Base-by-base conservation (phyloP, 1,140 invertebrate genomes). In the Phenacoccus solenopsis region DNA sequence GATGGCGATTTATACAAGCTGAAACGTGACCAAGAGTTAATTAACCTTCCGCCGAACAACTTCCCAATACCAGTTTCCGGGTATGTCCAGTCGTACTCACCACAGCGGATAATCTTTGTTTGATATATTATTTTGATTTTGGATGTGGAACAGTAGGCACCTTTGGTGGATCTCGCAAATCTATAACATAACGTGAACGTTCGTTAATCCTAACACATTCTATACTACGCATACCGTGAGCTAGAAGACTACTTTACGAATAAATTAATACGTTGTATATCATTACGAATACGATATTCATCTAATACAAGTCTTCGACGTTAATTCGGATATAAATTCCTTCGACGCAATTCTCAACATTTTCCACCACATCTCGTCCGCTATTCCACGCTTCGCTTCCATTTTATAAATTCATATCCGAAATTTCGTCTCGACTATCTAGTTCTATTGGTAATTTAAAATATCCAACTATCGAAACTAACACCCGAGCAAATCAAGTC, bases 141-240 rank as follows among this genome's bases (percentile, higher is more conserved):
- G 22, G 21, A 25, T 10, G 21, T 27, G 59, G 25, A 24, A 64
- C 25, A 5, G 59, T 24, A 64, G 22, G 21, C 59, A 64, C 59
- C 25, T 64, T 64, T 24, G 59, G 59, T 24, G 59, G 59, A 64
- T 64, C 59, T 64, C 59, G 59, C 59, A 64, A 64, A 64, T 64
- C 59, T 64, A 20, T 27, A 27, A 64, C 4, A 64, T n/a, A 38
- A n/a, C 9, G n/a, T 10, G 9, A 38, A 38, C 9, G 9, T 10
- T 38, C 9, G 9, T 10, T 38, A 38, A 9, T 10, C 9, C n/a
- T 38, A 38, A 10, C 9, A 38, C 9, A 38, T n/a, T 10, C 9
- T 9, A 38, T 10, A 38, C n/a, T 9, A 38, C 32, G 9, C 9
- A 38, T 10, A 38, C 9, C 9, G 9, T 38, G 32, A n/a, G 9